Evolutionary conservation across 2,888 invertebrate genomes (phyloP), one percentile per base, ranked within the genome.

Genomic region (Caenorhabditis sp.): DNA sequence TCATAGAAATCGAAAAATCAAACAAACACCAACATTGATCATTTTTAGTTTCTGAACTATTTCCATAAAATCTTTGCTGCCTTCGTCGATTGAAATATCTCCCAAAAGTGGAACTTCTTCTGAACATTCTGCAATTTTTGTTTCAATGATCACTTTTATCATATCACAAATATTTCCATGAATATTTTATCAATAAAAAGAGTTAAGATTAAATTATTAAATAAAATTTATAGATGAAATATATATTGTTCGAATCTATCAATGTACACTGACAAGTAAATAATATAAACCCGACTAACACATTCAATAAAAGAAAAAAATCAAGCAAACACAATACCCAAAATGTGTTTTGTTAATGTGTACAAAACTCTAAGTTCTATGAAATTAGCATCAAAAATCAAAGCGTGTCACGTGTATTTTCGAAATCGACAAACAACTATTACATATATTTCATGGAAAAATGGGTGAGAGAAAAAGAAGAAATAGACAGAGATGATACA

Each of bases 51-150:
- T 65, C 43, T 5, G 65, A 43, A 53, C 49, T 50, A 26, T 53
- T 23, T 12, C 54, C 54, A 23, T 58, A 55, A 55, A 55, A 54
- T n/a, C 31, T 43, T 14, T 62, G 65, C 27, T 53, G 4, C 4
- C 65, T 50, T 0, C 49, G n/a, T 3, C 61, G 61, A 1, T 26
- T 61, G 21, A 65, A 65, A 51, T 61, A 58, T 12, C 43, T 58
- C 12, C 58, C 57, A 43, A 62, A 50, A 17, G 19, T 24, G 23
- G 58, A 26, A 4, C 60, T 43, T 65, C 58, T 61, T 14, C 61
- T 58, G 24, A 69, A 58, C 69, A 69, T 69, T 64, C 64, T 69
- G 69, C 50, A 69, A 31, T 23, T 23, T 51, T 51, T 10, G 8
- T 23, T 51, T 31, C 37, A 23, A 0, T 49, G 2, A 57, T 64